These are phyloP conservation scores for Carlito syrichta DNA, from an alignment of 2,113 vertebrate genomes.

Conservation along the genomic window DNA sequence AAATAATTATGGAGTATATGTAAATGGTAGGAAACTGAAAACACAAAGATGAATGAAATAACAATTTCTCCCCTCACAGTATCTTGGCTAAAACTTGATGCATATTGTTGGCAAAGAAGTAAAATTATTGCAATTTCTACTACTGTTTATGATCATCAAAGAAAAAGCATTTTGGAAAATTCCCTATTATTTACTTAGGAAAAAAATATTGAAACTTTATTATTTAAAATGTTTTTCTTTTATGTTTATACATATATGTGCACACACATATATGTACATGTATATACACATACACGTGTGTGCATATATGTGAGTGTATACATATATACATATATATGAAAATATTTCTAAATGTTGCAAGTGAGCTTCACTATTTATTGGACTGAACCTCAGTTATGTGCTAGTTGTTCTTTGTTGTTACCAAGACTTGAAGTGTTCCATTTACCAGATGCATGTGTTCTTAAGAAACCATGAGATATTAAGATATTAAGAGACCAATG, in stretches of 20 bases:
- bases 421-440: neutral
- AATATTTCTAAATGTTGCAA: neutral
- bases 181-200: neutral
- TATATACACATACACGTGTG: rapidly evolving
- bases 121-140: neutral
- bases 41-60: neutral
- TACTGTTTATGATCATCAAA: neutral
- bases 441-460: neutral
- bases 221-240: neutral
- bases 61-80: neutral
- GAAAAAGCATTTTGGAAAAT: neutral
- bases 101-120: neutral
- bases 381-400: neutral
- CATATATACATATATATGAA: neutral
- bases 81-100: neutral
- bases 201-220: neutral
- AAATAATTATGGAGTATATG: neutral
- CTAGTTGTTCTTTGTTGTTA: neutral
- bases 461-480: too few relatives aligned
- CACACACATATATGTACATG: too few relatives aligned
- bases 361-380: neutral
- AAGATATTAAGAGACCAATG: neutral
- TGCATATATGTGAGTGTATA: too few relatives aligned
- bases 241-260: neutral
- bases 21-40: neutral